Conservation (phyloP, 2,888 invertebrate species). For the Zhuqinia jingwanae region DNA sequence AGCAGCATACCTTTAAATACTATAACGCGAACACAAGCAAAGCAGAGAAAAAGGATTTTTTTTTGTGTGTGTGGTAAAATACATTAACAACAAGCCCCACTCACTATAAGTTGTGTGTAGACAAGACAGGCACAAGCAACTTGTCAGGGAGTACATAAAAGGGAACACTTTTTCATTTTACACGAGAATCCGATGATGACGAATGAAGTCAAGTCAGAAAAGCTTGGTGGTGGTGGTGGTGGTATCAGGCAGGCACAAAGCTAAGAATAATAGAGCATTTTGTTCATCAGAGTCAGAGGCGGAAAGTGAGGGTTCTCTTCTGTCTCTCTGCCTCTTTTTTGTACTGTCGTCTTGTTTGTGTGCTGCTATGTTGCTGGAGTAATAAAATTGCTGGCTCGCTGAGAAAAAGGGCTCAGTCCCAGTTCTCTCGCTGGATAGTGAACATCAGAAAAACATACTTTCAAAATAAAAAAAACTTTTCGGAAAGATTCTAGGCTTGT, state of each 20-base stretch:
- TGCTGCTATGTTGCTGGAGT: conserved; percentile 16
- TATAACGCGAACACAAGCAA: conserved; percentile 2
- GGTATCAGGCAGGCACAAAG: conserved; percentile 4
- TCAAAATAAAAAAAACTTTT: too few relatives aligned
- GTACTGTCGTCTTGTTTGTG: background rate
- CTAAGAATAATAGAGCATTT: conserved; percentile 37
- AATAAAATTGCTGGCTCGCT: conserved; percentile 24
- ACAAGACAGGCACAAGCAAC: background rate
- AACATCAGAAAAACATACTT: conserved; percentile 1
- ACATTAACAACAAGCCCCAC: background rate
- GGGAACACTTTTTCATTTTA: conserved; percentile 53
- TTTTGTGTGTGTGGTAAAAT: conserved; percentile 28
- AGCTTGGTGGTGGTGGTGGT: background rate
- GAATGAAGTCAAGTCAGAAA: conserved; percentile 27
- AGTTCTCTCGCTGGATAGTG: conserved; percentile 37
- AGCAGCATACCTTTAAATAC: background rate
- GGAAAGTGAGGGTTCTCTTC: conserved; percentile 26
- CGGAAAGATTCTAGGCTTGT: background rate
- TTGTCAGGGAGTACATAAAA: conserved; percentile 48
- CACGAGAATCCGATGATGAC: conserved; percentile 40
- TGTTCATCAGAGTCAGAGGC: conserved; percentile 22
- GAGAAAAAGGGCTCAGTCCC: conserved; percentile 42
- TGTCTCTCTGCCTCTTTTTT: conserved; percentile 1
- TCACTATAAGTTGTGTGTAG: background rate
- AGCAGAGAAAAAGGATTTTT: background rate